A percentile compares a stretch with the other conserved stretches of the same genome.
Conservation (phyloP, 2,888 invertebrate genomes). For the Lacanobia wlatinum region DNA sequence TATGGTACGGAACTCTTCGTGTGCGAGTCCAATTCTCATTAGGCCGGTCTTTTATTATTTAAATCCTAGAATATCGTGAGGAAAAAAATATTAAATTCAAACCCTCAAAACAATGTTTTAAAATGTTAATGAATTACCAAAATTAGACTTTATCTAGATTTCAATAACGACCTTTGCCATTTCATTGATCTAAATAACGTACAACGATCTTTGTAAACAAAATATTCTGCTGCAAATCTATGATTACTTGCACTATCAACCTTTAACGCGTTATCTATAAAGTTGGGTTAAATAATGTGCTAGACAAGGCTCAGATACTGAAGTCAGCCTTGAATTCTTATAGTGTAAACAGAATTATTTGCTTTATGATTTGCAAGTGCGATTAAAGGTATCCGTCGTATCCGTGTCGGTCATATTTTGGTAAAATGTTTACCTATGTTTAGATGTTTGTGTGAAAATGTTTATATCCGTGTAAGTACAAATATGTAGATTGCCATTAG, state of each 20-base stretch:
- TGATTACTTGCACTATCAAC: slow-evolving; percentile 6
- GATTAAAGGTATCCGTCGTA: slow-evolving; percentile 15
- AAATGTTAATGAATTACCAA: background rate
- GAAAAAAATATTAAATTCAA: too few species aligned
- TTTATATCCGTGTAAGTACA: slow-evolving; percentile 17
- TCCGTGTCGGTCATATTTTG: slow-evolving; percentile 6
- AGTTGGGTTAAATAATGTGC: slow-evolving; percentile 8
- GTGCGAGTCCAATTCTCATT: too few species aligned
- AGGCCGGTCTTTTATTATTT: too few species aligned
- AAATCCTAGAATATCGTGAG: too few species aligned
- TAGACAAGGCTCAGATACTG: background rate
- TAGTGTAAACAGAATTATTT: slow-evolving; percentile 33
- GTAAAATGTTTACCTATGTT: slow-evolving; percentile 7
- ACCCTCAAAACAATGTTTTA: too few species aligned
- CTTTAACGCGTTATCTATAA: slow-evolving; percentile 1
- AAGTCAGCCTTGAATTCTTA: slow-evolving; percentile 32
- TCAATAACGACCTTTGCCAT: slow-evolving; percentile 4
- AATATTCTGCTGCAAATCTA: slow-evolving; percentile 19
- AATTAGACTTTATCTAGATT: slow-evolving; percentile 14
- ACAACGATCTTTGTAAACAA: slow-evolving; percentile 19
- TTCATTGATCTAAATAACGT: slow-evolving; percentile 31
- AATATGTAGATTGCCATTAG: too few species aligned
- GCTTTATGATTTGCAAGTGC: slow-evolving; percentile 25
- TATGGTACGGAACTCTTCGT: too few species aligned
- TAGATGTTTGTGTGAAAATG: background rate